Conservation (phyloP, 1,140 invertebrate genomes). For the Drosophila micromelanica region DNA sequence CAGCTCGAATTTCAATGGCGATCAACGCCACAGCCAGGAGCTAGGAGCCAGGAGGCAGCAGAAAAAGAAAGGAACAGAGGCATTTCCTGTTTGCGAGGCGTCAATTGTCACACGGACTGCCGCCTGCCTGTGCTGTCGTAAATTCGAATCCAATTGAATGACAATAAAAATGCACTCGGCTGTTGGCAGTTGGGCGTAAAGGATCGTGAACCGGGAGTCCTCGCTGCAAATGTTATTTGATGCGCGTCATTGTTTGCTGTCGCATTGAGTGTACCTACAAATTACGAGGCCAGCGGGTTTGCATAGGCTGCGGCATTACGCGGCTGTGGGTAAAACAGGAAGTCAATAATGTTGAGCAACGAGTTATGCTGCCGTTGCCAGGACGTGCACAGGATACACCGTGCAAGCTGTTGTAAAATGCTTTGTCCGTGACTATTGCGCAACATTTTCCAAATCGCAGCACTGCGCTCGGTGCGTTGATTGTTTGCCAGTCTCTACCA, state of each 20-base stretch:
- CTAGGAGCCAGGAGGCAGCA: not conserved
- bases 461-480: constrained; percentile 29
- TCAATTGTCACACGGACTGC: constrained; percentile 72
- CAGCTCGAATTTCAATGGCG: constrained; percentile 60
- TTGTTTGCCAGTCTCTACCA: constrained; percentile 20
- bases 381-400: constrained; percentile 77
- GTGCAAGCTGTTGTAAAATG: constrained; percentile 80
- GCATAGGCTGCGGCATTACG: constrained; percentile 23
- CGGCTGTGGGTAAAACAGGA: constrained; percentile 60
- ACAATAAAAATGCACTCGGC: constrained; percentile 77
- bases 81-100: constrained; percentile 73
- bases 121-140: constrained; percentile 23
- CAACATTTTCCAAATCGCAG: constrained; percentile 63
- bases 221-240: constrained; percentile 66
- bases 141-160: constrained; percentile 84
- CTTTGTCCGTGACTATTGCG: constrained; percentile 42
- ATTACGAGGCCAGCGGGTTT: constrained; percentile 61
- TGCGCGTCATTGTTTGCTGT: constrained; percentile 64
- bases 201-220: constrained; percentile 34
- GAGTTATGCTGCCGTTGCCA: constrained; percentile 29
- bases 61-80: constrained; percentile 38
- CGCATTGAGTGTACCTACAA: constrained; percentile 71
- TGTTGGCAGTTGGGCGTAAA: constrained; percentile 29
- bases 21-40: constrained; percentile 21
- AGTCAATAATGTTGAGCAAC: constrained; percentile 68